These are phyloP conservation scores for Holothuria scabra DNA, from an alignment of 53 echinoderm and acorn worm genomes.

Conservation along the genomic window DNA sequence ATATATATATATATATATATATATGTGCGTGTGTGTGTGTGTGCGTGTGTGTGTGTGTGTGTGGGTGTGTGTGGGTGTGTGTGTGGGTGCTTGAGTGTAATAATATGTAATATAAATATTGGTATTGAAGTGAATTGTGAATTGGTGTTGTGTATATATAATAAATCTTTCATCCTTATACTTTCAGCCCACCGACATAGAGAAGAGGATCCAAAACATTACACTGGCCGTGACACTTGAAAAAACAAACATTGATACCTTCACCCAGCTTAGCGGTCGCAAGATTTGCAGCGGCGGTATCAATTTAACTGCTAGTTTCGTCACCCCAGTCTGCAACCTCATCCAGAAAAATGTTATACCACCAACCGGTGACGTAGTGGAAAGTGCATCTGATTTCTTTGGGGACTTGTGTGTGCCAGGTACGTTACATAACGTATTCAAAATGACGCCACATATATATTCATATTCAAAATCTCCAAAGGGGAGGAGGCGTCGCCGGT, in stretches of 20 bases:
- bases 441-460: no score
- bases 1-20: no score
- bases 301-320: constrained; percentile 71
- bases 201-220: constrained; percentile 78
- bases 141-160: no score
- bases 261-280: constrained; percentile 60
- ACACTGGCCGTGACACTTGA: constrained; percentile 64
- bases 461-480: no score
- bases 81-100: no score
- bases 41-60: no score
- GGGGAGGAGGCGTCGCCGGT: no score
- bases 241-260: constrained; percentile 41
- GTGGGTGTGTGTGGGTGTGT: no score
- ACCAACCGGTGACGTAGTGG: constrained; percentile 68
- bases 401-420: constrained; percentile 90
- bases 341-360: constrained; percentile 77
- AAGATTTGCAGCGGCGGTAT: constrained; percentile 75
- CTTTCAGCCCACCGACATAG: constrained; percentile 38
- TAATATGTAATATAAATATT: no score
- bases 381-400: constrained; percentile 84
- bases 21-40: no score
- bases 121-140: no score
- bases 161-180: not conserved
- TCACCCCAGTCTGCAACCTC: constrained; percentile 78
- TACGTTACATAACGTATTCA: constrained; percentile 1